A percentile compares a stretch with the other conserved stretches of the same genome.
Evolutionary conservation across 2,888 invertebrate species (phyloP).

Genomic region (Pseudococcus viburni): DNA sequence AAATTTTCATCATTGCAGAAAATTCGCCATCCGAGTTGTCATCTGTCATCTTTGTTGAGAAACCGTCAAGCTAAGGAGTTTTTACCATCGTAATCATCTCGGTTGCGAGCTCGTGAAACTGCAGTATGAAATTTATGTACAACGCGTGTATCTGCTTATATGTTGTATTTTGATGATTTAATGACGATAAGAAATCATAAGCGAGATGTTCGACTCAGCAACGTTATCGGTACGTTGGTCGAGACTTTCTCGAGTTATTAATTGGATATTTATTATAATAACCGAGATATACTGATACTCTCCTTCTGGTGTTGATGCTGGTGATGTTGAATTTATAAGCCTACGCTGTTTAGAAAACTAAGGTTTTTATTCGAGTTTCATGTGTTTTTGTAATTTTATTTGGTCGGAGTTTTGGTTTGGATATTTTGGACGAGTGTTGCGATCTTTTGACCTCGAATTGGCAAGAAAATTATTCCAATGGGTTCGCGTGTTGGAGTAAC

Average conservation of each 20-base stretch:
- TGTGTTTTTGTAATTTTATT: neutral
- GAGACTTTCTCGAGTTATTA: conserved; percentile 55
- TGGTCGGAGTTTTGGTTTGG: neutral
- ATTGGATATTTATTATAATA: conserved; percentile 58
- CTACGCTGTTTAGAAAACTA: conserved; percentile 30
- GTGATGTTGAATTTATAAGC: neutral
- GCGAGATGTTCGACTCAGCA: conserved; percentile 23
- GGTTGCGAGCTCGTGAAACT: neutral
- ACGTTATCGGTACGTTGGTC: conserved; percentile 44
- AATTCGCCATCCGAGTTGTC: neutral
- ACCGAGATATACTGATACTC: conserved; percentile 16
- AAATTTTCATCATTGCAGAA: conserved; percentile 11
- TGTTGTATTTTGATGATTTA: conserved; percentile 34
- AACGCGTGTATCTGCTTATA: neutral
- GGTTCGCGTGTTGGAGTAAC: neutral
- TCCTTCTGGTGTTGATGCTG: conserved; percentile 41
- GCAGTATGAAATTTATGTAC: conserved; percentile 19
- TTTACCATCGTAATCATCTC: neutral
- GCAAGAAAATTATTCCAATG: neutral
- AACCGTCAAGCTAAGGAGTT: neutral
- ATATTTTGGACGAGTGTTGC: neutral
- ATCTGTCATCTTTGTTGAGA: neutral
- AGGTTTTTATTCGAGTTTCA: neutral
- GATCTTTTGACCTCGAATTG: neutral
- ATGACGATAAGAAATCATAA: conserved; percentile 52